phyloP scores from a whole-genome alignment of 2,888 invertebrate species.

The Uloborus plumipes region DNA sequence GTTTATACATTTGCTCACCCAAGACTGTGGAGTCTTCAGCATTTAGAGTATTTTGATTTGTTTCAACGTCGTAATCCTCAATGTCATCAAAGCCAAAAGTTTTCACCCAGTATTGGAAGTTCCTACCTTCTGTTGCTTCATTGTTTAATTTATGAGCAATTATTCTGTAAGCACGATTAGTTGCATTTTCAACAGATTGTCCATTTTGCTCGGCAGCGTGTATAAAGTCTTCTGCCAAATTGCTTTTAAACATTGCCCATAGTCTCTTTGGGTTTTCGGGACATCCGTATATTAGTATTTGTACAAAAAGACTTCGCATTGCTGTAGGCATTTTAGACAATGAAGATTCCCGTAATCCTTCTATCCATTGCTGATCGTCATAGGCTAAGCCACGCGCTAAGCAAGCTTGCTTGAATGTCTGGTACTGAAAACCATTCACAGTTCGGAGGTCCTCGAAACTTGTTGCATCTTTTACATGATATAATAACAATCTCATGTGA shows the following conservation, averaged over 20 bases:
- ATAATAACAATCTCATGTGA: background rate
- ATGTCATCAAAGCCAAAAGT: background rate
- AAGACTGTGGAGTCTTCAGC: background rate
- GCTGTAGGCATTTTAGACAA: conserved; percentile 6
- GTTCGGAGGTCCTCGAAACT: conserved; percentile 1
- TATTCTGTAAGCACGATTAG: background rate
- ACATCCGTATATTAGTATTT: background rate
- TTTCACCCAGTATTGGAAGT: background rate
- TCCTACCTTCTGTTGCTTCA: conserved; percentile 3
- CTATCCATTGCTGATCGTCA: conserved; percentile 1
- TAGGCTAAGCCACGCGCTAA: background rate
- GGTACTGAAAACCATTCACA: background rate
- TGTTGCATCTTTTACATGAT: conserved; percentile 5
- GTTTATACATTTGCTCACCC: background rate
- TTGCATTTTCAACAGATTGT: background rate
- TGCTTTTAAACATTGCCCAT: background rate
- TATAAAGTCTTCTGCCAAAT: background rate
- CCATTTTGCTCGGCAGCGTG: background rate
- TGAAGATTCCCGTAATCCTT: conserved; percentile 1
- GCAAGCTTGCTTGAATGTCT: conserved; percentile 7
- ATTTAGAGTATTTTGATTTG: background rate
- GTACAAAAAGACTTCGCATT: conserved; percentile 4
- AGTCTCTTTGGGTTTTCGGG: background rate
- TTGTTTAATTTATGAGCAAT: background rate
- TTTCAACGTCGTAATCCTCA: background rate